A percentile compares a stretch with the other conserved stretches of the same genome.
These are phyloP conservation scores for Pseudolaguvia tuberculata DNA, from an alignment of 2,113 vertebrate genomes.

Conservation along the genomic window DNA sequence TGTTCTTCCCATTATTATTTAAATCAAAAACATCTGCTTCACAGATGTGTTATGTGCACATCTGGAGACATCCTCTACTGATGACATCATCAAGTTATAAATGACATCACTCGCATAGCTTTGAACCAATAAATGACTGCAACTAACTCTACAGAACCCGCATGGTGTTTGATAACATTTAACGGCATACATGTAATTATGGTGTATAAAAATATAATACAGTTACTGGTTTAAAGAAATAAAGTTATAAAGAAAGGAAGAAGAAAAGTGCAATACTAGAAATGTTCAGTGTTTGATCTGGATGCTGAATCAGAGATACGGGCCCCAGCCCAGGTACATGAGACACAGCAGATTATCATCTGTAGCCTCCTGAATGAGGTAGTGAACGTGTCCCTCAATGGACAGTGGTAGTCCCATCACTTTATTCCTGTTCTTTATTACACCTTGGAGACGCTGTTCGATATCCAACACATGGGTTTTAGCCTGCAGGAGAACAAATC, in stretches of 20 bases:
- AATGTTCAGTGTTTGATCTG: neutral
- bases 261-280: neutral
- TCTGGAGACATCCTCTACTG: too few relatives aligned
- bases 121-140: too few relatives aligned
- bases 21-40: too few relatives aligned
- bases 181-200: too few relatives aligned
- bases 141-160: neutral
- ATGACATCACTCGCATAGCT: too few relatives aligned
- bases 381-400: slow-evolving; percentile 96
- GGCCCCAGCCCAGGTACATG: slow-evolving; percentile 97
- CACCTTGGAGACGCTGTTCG: slow-evolving; percentile 89
- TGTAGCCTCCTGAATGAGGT: slow-evolving; percentile 93
- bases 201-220: neutral
- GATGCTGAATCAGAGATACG: slow-evolving; percentile 74
- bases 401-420: slow-evolving; percentile 91
- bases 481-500: slow-evolving; percentile 69
- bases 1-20: too few relatives aligned
- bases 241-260: neutral
- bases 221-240: too few relatives aligned
- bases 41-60: too few relatives aligned
- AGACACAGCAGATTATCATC: slow-evolving; percentile 90
- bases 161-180: neutral
- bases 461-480: slow-evolving; percentile 97
- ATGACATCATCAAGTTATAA: too few relatives aligned
- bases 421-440: slow-evolving; percentile 93